Evolutionary conservation across 2,113 vertebrate species (phyloP), one percentile per base, ranked within the genome.

Genomic region (Hypomesus transpacificus): DNA sequence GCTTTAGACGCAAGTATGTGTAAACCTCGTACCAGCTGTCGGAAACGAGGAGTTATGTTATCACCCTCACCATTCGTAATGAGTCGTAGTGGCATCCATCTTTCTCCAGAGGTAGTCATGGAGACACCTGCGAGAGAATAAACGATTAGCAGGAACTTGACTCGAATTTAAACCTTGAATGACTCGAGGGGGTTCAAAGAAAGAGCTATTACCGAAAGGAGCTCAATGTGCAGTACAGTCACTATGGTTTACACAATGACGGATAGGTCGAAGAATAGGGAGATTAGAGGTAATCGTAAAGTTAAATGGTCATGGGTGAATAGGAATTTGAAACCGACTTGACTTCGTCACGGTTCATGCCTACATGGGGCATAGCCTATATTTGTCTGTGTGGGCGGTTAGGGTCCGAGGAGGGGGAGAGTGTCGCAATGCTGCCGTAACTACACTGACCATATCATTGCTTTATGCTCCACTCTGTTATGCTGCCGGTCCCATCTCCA

Each of bases 401-500:
- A 85, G 17, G 69, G 51, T 64, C 85, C 71, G 61, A 34, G 20
- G 58, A 79, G 75, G 84, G 75, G 77, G 70, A 81, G 80, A 85
- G 83, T 86, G 85, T 86, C 84, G 78, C 72, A 70, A 57, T 80
- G 77, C 65, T 71, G 34, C 76, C 72, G 74, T 82, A 81, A 81
- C 78, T 80, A 74, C 76, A 78, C 74, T 50, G 74, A 80, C 75
- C 89, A 90, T 91, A 82, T 88, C 90, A 90, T 82, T 60, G 73
- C 87, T 79, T 84, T 64, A 80, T 88, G 83, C 88, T 92, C 90
- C 90, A 91, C 90, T 87, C 89, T 78, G 90, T 91, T 93, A 93
- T 93, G 90, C 92, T 92, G 91, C 92, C 91, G 84, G 92, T 88
- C 90, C 85, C 90, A 88, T 91, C 66, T 88, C 82, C 85, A 86